Conservation (phyloP, 2,888 invertebrate genomes). For the Clitarchus hookeri region DNA sequence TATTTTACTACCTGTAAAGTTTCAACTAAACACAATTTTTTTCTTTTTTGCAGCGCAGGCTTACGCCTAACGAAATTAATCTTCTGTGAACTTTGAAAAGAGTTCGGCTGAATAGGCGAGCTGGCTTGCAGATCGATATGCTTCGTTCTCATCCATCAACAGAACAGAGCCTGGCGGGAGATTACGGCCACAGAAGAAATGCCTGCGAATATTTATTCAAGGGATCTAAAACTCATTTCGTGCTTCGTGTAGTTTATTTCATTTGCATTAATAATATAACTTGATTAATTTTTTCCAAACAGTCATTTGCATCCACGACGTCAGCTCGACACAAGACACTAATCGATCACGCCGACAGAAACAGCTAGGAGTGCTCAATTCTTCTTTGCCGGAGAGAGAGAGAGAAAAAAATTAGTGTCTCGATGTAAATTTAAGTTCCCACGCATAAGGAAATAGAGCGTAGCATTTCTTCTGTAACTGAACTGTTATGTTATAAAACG, state of each 20-base stretch:
- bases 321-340: neutral
- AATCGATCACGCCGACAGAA: neutral
- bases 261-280: neutral
- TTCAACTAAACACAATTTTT: no score
- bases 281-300: neutral
- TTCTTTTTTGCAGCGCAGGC: no score
- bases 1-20: no score
- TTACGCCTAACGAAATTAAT: no score
- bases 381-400: no score
- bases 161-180: neutral
- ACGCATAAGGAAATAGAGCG: no score
- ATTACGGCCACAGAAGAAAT: neutral
- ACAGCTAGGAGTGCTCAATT: no score
- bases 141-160: conserved; percentile 2
- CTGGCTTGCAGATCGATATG: neutral
- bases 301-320: neutral
- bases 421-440: no score
- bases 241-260: neutral
- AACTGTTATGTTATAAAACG: no score
- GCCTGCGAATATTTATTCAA: neutral
- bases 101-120: neutral
- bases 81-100: neutral
- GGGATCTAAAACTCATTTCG: neutral
- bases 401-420: no score
- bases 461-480: no score